Evolutionary conservation across 1,140 invertebrate genomes (phyloP), one percentile per base, ranked within the genome.

Genomic region (Cherax quadricarinatus): DNA sequence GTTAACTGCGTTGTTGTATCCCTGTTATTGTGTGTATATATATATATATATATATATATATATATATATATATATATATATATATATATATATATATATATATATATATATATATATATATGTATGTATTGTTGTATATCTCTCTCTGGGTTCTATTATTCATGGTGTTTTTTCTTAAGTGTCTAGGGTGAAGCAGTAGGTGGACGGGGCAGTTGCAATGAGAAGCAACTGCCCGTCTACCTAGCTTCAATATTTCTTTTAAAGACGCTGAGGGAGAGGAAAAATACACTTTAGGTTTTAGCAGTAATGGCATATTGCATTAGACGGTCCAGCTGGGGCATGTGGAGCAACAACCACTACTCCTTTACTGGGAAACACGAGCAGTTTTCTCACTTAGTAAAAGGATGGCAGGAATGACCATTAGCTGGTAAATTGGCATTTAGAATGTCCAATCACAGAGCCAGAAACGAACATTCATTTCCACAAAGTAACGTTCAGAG

Each of bases 361-460:
- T 81, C 87, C 79, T 78, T 73, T 51, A 48, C 83, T 81, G 66
- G 57, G 81, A 75, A 91, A 85, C 89, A 86, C 53, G 53, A 86
- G 73, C 78, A 91, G 89, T 91, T 91, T 91, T 91, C 89, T 91
- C 89, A 91, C 89, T 91, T 91, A 91, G 89, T 91, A 91, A 86
- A 91, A 91, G 89, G 89, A 79, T 91, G 89, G 89, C 83, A 91
- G 89, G 89, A 91, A 91, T 91, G 89, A 91, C 89, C 89, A 91
- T 91, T 91, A 91, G 89, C 84, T 86, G 89, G 89, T 91, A 91
- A 91, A 91, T 91, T 91, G 89, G 89, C 89, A 91, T 91, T 86
- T 91, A 91, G 89, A 91, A 91, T 91, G 89, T 91, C 89, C 89
- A 91, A 91, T 91, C 89, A 91, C 89, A 91, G 89, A 81, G 41